These are phyloP conservation scores for Pristis pectinata DNA, from an alignment of 2,797 vertebrate genomes.

Conservation along the genomic window DNA sequence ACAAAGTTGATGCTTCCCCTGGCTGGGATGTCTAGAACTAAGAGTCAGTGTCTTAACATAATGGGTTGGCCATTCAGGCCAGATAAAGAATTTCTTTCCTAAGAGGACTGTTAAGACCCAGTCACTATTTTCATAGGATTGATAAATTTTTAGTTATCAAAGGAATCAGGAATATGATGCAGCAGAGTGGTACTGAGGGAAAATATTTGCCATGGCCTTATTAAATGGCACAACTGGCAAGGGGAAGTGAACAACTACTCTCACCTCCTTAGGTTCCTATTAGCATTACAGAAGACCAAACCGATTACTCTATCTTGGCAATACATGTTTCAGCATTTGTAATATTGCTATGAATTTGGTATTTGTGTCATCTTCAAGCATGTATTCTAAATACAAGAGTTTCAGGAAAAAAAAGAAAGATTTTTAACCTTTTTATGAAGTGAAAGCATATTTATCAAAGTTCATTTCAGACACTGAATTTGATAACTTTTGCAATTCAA, in stretches of 20 bases:
- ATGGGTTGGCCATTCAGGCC: too few species aligned
- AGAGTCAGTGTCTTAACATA: too few species aligned
- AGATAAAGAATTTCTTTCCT: too few species aligned
- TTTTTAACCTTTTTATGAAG: not conserved
- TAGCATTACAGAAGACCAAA: not conserved
- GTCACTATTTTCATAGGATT: too few species aligned
- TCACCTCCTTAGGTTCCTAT: not conserved
- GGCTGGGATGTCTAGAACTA: too few species aligned
- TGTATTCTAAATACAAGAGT: too few species aligned
- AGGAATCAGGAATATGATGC: not conserved
- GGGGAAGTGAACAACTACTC: not conserved
- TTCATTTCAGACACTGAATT: not conserved
- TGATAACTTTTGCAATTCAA: not conserved
- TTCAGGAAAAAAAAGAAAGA: not conserved
- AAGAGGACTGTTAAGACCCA: too few species aligned
- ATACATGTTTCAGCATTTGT: too few species aligned
- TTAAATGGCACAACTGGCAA: not conserved
- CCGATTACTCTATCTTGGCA: not conserved
- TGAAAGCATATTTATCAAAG: not conserved
- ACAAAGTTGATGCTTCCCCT: too few species aligned
- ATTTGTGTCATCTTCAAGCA: not conserved
- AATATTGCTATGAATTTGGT: not conserved
- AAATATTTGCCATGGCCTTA: too few species aligned
- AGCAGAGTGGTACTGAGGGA: too few species aligned
- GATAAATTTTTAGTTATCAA: too few species aligned